Evolutionary conservation across 2,888 invertebrate species (phyloP).

Genomic region (Drosophila acutilabella): DNA sequence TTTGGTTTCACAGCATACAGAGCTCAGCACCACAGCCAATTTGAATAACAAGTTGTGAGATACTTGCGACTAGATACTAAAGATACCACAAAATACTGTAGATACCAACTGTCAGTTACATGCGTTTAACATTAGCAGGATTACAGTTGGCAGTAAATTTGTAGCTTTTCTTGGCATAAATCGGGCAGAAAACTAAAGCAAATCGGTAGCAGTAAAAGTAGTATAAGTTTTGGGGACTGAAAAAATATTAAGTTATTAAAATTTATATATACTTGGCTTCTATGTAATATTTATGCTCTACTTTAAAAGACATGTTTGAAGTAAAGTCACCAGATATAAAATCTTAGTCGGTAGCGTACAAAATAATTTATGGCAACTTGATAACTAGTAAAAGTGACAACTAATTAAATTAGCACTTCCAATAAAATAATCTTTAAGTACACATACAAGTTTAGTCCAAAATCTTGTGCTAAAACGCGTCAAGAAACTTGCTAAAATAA

Average conservation of each 20-base stretch:
- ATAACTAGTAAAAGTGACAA: no score
- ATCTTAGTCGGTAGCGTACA: no score
- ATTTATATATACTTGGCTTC: neutral
- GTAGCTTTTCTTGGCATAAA: slow-evolving; percentile 59
- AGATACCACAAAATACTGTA: slow-evolving; percentile 5
- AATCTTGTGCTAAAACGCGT: no score
- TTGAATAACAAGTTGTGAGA: slow-evolving; percentile 59
- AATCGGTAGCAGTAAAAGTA: slow-evolving; percentile 1
- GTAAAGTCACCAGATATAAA: no score
- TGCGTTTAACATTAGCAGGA: slow-evolving; percentile 22
- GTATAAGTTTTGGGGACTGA: neutral
- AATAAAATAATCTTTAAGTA: no score
- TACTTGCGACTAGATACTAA: slow-evolving; percentile 36
- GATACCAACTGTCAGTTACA: slow-evolving; percentile 50
- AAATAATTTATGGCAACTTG: no score
- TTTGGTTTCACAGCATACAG: slow-evolving; percentile 27
- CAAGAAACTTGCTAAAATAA: no score
- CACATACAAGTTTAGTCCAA: no score
- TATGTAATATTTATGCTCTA: no score
- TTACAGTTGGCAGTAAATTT: slow-evolving; percentile 67
- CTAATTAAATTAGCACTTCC: no score
- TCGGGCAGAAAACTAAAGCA: slow-evolving; percentile 35
- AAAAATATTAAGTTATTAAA: neutral
- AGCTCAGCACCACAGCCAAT: slow-evolving; percentile 15
- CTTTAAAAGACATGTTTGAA: no score